Percentiles rank a stretch among this genome's conserved stretches.
Conservation (phyloP, 2,113 vertebrate genomes). For the Pygoscelis adeliae region DNA sequence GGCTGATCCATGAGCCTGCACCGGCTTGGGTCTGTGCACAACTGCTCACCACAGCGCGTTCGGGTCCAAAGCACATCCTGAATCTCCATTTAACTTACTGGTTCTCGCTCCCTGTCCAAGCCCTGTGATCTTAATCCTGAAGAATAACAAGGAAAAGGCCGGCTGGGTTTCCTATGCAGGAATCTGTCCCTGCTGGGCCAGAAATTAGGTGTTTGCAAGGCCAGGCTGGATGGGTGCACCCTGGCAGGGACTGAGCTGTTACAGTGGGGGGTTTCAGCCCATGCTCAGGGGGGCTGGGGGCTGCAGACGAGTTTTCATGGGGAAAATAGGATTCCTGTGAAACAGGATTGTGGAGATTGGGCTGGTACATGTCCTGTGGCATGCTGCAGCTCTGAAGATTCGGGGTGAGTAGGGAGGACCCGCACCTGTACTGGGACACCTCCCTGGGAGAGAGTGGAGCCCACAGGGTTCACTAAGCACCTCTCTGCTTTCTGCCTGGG, state of each 20-base stretch:
- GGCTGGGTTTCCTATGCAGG: neutral
- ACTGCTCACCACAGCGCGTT: neutral
- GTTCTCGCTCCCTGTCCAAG: neutral
- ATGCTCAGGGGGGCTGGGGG: rapidly evolving
- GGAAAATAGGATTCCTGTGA: neutral
- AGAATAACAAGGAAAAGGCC: neutral
- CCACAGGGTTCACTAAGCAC: neutral
- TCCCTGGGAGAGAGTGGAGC: neutral
- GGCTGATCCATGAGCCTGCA: neutral
- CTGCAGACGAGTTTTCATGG: neutral
- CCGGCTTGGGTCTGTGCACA: rapidly evolving
- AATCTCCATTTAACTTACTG: neutral
- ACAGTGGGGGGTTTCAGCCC: neutral
- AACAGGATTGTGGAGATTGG: neutral
- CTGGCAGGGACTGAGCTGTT: neutral
- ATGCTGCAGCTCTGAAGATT: neutral
- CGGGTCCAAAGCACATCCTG: neutral
- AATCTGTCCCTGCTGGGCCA: neutral
- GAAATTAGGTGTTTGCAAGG: neutral
- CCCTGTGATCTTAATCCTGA: neutral
- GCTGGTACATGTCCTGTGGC: neutral
- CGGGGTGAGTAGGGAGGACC: rapidly evolving
- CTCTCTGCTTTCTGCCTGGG: neutral
- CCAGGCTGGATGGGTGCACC: neutral
- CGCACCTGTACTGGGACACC: neutral